phyloP scores from a whole-genome alignment of 1,140 invertebrate genomes.

The Akabosia matsudoensis region DNA sequence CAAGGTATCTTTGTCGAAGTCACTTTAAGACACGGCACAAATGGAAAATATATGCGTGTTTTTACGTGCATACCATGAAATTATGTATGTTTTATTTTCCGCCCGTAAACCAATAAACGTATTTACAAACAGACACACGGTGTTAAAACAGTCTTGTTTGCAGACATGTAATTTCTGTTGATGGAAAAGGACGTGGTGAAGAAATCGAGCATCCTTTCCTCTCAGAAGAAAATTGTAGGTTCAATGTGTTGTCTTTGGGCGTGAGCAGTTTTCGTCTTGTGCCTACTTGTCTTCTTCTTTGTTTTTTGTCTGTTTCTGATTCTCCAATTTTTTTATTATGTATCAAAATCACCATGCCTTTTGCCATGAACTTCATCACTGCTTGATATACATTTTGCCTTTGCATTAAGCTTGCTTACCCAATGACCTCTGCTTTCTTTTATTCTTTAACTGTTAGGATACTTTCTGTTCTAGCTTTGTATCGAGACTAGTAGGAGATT shows the following conservation, averaged over 20 bases:
- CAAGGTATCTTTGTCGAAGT: too few relatives aligned
- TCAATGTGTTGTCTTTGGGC: conserved; percentile 41
- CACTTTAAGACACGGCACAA: not conserved
- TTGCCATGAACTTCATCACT: not conserved
- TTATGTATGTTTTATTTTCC: not conserved
- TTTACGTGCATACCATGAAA: not conserved
- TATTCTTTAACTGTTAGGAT: too few relatives aligned
- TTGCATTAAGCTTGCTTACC: not conserved
- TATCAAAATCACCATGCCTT: not conserved
- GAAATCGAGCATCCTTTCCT: conserved; percentile 18
- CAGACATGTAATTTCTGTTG: conserved; percentile 21
- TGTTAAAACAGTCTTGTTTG: conserved; percentile 5
- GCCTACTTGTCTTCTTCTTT: conserved; percentile 29
- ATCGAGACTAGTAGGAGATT: too few relatives aligned
- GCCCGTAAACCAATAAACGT: not conserved
- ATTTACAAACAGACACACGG: not conserved
- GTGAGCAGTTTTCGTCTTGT: conserved; percentile 40
- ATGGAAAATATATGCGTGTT: conserved; percentile 6
- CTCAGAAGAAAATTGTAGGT: conserved; percentile 35
- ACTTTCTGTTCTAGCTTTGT: too few relatives aligned
- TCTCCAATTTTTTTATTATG: conserved; percentile 1
- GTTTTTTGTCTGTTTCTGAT: too few relatives aligned
- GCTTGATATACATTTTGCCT: too few relatives aligned
- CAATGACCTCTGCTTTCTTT: not conserved
- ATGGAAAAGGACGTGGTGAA: conserved; percentile 23